Percentiles rank a stretch among this genome's conserved stretches.
phyloP scores from a whole-genome alignment of 2,113 vertebrate genomes.

The Willisornis vidua region DNA sequence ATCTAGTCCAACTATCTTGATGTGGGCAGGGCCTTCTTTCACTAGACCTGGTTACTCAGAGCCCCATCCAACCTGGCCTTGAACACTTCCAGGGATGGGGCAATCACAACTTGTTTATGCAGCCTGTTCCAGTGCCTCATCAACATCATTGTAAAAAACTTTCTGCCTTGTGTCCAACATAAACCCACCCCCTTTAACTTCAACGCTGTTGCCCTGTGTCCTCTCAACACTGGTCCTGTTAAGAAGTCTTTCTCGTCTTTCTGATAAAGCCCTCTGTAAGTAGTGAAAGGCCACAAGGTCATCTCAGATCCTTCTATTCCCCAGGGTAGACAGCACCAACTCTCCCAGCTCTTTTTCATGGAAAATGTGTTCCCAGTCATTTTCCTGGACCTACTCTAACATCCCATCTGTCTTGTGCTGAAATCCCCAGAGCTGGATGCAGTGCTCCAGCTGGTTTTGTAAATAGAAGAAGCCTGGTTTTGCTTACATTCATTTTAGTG shows the following conservation, averaged over 20 bases:
- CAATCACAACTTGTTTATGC: accelerated
- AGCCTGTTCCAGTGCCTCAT: neutral
- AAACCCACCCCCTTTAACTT: neutral
- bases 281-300: neutral
- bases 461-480: neutral
- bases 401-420: neutral
- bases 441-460: neutral
- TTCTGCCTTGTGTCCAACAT: neutral
- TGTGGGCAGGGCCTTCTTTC: neutral
- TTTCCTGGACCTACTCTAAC: neutral
- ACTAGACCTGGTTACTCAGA: neutral
- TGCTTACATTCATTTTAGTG: neutral
- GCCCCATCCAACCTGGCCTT: accelerated
- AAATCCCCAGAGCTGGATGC: neutral
- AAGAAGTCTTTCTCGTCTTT: neutral
- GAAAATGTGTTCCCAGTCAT: neutral
- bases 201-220: neutral
- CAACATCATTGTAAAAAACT: neutral
- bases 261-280: neutral
- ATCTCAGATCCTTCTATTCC: neutral
- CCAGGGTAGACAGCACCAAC: neutral
- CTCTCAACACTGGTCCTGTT: neutral
- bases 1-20: neutral
- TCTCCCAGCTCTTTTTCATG: neutral
- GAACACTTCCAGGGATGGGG: neutral